Evolutionary conservation across 2,888 invertebrate genomes (phyloP).

Genomic region (Morpho achilles): DNA sequence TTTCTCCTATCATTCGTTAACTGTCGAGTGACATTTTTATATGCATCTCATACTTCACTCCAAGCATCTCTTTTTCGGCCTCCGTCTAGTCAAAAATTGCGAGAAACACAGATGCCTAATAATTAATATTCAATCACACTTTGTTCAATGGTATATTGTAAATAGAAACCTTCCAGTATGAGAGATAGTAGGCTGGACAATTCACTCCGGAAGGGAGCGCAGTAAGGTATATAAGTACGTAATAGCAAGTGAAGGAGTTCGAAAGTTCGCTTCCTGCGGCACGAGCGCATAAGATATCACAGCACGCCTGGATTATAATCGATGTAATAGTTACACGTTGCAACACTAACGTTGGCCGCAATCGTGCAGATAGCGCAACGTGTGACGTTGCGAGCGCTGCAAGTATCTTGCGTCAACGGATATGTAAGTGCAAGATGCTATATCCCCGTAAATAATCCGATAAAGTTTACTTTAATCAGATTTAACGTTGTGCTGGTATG

Average conservation of each 20-base stretch:
- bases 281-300: constrained; percentile 54
- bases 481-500: constrained; percentile 32
- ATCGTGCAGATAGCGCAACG: constrained; percentile 60
- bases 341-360: constrained; percentile 65
- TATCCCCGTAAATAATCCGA: constrained; percentile 3
- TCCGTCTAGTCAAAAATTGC: too few species aligned
- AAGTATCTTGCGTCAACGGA: constrained; percentile 20
- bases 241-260: constrained; percentile 54
- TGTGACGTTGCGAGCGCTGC: constrained; percentile 32
- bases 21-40: too few species aligned
- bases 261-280: constrained; percentile 58
- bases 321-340: constrained; percentile 58
- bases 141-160: too few species aligned
- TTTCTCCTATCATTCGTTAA: too few species aligned
- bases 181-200: constrained; percentile 11
- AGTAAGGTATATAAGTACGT: constrained; percentile 10
- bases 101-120: too few species aligned
- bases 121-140: too few species aligned
- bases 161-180: too few species aligned
- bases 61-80: too few species aligned
- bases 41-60: too few species aligned
- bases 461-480: constrained; percentile 21
- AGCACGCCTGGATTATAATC: constrained; percentile 70
- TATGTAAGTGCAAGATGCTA: constrained; percentile 11
- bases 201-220: constrained; percentile 27